Evolutionary conservation across 2,797 vertebrate genomes (phyloP).

Genomic region (Myripristis jacobus): DNA sequence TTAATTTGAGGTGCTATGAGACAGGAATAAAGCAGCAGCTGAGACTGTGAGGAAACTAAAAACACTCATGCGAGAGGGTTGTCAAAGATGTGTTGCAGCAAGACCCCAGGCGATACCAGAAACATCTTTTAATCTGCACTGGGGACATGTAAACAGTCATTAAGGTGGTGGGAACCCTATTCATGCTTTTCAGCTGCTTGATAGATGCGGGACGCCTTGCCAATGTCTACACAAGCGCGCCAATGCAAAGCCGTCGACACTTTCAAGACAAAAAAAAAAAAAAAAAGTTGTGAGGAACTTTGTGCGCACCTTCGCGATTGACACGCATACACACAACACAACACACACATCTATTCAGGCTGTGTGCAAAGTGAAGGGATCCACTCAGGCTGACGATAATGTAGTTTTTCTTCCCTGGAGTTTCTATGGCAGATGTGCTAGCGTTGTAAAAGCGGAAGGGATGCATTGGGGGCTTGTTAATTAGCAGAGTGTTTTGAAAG

Average conservation of each 20-base stretch:
- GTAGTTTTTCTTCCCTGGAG: constrained; percentile 75
- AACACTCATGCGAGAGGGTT: constrained; percentile 52
- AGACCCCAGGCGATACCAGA: constrained; percentile 68
- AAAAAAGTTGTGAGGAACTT: constrained; percentile 63
- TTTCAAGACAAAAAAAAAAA: constrained; percentile 49
- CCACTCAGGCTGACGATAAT: constrained; percentile 76
- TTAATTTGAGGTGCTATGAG: constrained; percentile 31
- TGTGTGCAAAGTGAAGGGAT: constrained; percentile 64
- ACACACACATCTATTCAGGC: constrained; percentile 69
- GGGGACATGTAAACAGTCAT: constrained; percentile 79
- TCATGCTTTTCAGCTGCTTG: constrained; percentile 72
- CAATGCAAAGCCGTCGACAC: constrained; percentile 59
- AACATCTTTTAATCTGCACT: constrained; percentile 74
- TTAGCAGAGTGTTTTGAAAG: constrained; percentile 83
- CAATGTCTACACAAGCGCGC: constrained; percentile 72
- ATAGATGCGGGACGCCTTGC: constrained; percentile 60
- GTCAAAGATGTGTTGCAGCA: constrained; percentile 65
- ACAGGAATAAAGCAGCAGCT: constrained; percentile 48
- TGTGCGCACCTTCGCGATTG: constrained; percentile 59
- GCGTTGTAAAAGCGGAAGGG: constrained; percentile 71
- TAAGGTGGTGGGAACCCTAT: constrained; percentile 72
- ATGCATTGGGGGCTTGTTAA: constrained; percentile 80
- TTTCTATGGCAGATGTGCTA: constrained; percentile 79
- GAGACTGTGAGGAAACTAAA: constrained; percentile 34
- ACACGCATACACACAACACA: constrained; percentile 65